These are phyloP conservation scores for Drosophila insularis DNA, from an alignment of 1,140 invertebrate genomes.

Conservation along the genomic window DNA sequence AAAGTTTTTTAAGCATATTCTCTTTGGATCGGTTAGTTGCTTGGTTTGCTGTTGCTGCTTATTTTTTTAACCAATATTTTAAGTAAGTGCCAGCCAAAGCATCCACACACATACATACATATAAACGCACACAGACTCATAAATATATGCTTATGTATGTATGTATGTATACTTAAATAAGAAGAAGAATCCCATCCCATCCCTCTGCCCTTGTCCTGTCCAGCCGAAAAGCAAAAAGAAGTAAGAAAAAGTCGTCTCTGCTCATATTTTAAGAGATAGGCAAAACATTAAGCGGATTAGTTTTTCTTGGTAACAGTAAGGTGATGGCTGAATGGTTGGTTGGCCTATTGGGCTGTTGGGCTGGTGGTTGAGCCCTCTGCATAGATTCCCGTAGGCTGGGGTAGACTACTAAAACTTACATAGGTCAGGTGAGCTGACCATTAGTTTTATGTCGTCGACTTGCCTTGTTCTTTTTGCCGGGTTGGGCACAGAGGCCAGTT, in stretches of 20 bases:
- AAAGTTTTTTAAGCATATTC: conserved; percentile 13
- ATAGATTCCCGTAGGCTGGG: conserved; percentile 4
- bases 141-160: neutral
- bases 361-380: neutral
- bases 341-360: neutral
- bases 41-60: conserved; percentile 23
- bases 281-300: conserved; percentile 79
- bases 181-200: conserved; percentile 2
- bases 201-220: neutral
- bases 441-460: conserved; percentile 64
- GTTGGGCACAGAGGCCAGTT: conserved; percentile 44
- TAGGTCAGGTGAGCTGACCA: conserved; percentile 52
- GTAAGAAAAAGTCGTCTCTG: conserved; percentile 17
- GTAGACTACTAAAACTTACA: conserved; percentile 14
- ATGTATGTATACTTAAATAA: conserved; percentile 20
- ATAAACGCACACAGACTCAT: neutral
- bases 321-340: neutral
- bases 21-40: conserved; percentile 14
- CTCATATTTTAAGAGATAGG: conserved; percentile 69
- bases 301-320: conserved; percentile 41
- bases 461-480: conserved; percentile 11
- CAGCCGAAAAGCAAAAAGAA: neutral
- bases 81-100: conserved; percentile 41
- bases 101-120: conserved; percentile 20
- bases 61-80: conserved; percentile 42